phyloP scores from a whole-genome alignment of 2,888 invertebrate genomes.

The Celastrina argiolus region DNA sequence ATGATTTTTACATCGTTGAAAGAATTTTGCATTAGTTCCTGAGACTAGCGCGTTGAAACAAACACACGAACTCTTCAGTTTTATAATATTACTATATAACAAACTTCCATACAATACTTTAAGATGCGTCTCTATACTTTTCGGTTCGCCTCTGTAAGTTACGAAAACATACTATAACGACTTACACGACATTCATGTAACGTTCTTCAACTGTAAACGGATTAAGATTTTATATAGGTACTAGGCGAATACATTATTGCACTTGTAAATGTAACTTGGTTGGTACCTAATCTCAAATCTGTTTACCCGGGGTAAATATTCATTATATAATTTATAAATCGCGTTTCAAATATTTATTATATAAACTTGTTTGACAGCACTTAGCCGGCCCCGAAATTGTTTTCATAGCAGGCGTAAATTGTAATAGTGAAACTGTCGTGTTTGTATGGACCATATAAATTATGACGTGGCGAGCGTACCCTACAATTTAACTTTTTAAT shows the following conservation, averaged over 20 bases:
- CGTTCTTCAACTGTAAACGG: slow-evolving; percentile 21
- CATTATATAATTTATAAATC: slow-evolving; percentile 48
- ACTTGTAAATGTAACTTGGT: slow-evolving; percentile 44
- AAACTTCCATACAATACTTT: no score
- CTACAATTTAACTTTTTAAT: no score
- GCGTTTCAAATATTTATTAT: slow-evolving; percentile 47
- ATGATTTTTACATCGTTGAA: no score
- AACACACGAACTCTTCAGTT: no score
- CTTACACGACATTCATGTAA: background rate
- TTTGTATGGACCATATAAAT: background rate
- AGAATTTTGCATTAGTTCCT: no score
- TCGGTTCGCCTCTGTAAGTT: background rate
- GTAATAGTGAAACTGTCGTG: background rate
- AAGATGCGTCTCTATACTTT: background rate
- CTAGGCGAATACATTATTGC: slow-evolving; percentile 46
- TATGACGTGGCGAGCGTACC: background rate
- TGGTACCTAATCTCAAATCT: no score
- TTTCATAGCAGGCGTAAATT: background rate
- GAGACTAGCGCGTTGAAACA: no score
- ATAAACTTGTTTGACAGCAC: slow-evolving; percentile 30
- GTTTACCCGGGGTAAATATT: slow-evolving; percentile 48
- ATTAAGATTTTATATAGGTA: slow-evolving; percentile 35
- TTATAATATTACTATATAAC: no score
- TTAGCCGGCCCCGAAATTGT: slow-evolving; percentile 16
- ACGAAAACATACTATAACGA: background rate